These are phyloP conservation scores for Pararge aegeria DNA, from an alignment of 1,140 invertebrate genomes.

Conservation along the genomic window DNA sequence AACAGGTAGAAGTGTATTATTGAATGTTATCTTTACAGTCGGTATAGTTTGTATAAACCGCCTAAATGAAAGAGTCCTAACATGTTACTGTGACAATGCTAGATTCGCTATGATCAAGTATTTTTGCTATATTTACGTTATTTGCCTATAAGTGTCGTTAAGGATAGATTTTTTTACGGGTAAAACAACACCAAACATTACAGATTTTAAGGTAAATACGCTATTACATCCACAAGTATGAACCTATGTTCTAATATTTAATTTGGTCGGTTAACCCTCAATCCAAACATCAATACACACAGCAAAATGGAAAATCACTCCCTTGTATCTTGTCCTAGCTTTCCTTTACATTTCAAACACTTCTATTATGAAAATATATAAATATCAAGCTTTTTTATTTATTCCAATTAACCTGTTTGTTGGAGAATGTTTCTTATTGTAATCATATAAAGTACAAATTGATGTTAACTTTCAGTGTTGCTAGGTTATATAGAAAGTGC, in stretches of 20 bases:
- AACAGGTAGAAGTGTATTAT: conserved; percentile 26
- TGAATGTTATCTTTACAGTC: conserved; percentile 23
- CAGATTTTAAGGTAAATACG: neutral
- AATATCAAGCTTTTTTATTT: neutral
- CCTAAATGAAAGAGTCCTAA: conserved; percentile 31
- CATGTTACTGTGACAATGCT: conserved; percentile 23
- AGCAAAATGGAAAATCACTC: conserved; percentile 10
- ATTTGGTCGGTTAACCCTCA: conserved; percentile 38
- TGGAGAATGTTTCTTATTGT: neutral
- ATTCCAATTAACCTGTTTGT: neutral
- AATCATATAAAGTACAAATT: neutral
- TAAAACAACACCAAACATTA: neutral
- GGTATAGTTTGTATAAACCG: conserved; percentile 41
- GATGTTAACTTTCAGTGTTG: neutral
- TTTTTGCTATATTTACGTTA: neutral
- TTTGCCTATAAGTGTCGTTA: neutral
- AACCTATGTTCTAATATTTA: conserved; percentile 20
- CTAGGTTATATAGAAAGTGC: conserved; percentile 3
- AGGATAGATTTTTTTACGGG: neutral
- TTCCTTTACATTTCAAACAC: neutral
- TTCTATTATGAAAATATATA: neutral
- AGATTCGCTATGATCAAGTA: neutral
- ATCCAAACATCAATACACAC: conserved; percentile 52
- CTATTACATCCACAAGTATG: neutral
- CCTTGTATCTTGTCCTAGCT: neutral